A percentile compares a stretch with the other conserved stretches of the same genome.
Evolutionary conservation across 2,888 invertebrate species (phyloP).

Genomic region (Latrodectus elegans): DNA sequence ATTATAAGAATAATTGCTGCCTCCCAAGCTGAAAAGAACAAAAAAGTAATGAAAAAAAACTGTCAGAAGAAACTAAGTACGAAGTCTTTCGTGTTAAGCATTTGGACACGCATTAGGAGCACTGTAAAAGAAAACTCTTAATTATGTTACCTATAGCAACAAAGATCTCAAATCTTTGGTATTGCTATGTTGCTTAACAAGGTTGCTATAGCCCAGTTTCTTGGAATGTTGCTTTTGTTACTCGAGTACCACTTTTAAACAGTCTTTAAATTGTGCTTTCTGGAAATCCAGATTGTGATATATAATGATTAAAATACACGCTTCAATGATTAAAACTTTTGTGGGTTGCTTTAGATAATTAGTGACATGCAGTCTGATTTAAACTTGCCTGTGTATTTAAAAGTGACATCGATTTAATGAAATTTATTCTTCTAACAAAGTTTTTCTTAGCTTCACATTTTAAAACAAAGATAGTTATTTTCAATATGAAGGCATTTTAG

Average conservation of each 20-base stretch:
- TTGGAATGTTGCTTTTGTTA: conserved; percentile 30
- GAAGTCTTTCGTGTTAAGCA: conserved; percentile 50
- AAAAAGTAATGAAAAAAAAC: conserved; percentile 16
- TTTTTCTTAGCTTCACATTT: no score
- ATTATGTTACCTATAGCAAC: conserved; percentile 66
- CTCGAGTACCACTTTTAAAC: conserved; percentile 14
- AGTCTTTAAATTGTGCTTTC: conserved; percentile 47
- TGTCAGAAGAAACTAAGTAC: conserved; percentile 23
- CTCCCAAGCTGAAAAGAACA: conserved; percentile 40
- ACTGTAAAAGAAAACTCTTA: conserved; percentile 48
- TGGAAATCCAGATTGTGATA: conserved; percentile 37
- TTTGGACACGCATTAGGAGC: conserved; percentile 32
- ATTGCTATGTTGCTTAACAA: conserved; percentile 42
- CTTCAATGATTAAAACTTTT: conserved; percentile 49
- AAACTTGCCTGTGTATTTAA: no score
- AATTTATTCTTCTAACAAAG: no score
- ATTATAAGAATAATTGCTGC: conserved; percentile 32
- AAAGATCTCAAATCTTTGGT: conserved; percentile 42
- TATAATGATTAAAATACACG: conserved; percentile 53
- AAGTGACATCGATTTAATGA: no score
- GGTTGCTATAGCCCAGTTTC: conserved; percentile 27
- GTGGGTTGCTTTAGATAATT: conserved; percentile 55
- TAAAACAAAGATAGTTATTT: no score
- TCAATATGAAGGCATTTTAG: no score
- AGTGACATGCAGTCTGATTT: conserved; percentile 3